Percentiles rank a stretch among this genome's conserved stretches.
Conservation (phyloP, 2,113 vertebrate genomes). For the Myotis lucifugus region DNA sequence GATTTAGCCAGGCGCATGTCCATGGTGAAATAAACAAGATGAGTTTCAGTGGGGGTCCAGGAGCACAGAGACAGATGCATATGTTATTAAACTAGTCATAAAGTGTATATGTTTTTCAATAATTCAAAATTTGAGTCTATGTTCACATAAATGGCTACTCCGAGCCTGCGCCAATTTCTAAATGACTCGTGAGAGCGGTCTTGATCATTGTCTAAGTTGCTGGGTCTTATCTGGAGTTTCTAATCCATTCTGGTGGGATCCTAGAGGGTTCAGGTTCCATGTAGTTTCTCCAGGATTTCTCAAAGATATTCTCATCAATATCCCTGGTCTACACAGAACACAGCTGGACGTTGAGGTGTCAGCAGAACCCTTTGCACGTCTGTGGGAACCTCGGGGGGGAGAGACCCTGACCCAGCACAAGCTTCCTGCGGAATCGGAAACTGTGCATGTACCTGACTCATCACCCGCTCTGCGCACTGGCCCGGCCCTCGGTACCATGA, state of each 20-base stretch:
- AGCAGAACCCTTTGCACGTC: not conserved
- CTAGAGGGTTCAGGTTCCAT: not conserved
- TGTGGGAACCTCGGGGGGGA: not conserved
- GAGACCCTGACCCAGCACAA: not conserved
- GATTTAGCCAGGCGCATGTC: too few species aligned
- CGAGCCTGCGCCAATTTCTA: not conserved
- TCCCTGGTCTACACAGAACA: not conserved
- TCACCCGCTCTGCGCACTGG: accelerated
- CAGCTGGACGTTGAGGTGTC: not conserved
- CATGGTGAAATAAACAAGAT: not conserved
- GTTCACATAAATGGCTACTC: not conserved
- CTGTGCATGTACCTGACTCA: not conserved
- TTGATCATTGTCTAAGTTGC: not conserved
- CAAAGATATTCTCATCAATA: not conserved
- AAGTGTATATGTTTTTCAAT: not conserved
- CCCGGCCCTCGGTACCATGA: accelerated
- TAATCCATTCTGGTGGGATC: not conserved
- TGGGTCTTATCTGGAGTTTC: not conserved
- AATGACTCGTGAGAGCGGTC: not conserved
- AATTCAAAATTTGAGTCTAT: not conserved
- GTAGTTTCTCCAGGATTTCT: not conserved
- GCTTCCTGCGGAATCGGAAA: not conserved
- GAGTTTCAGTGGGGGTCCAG: not conserved
- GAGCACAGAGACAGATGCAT: not conserved
- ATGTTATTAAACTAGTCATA: not conserved